Evolutionary conservation across 1,140 invertebrate genomes (phyloP).

Genomic region (Cryptotermes secundus): DNA sequence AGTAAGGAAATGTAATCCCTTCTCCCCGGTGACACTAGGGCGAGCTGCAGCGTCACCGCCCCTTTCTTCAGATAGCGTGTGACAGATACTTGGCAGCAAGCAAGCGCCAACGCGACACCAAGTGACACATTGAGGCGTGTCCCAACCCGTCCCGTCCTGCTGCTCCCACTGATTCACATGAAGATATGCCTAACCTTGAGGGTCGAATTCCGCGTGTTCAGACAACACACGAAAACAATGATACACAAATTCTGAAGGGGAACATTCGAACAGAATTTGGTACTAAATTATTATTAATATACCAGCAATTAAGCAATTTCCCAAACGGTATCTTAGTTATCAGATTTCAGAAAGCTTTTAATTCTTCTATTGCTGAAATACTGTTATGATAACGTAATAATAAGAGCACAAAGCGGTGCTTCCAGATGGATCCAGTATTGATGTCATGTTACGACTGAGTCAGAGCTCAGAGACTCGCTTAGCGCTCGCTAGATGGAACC

Average conservation of each 20-base stretch:
- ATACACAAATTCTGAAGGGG: too few relatives aligned
- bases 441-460: not conserved
- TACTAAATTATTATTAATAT: too few relatives aligned
- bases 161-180: not conserved
- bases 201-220: not conserved
- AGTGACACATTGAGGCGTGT: not conserved
- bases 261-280: too few relatives aligned
- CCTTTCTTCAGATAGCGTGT: not conserved
- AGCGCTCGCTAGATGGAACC: conserved; percentile 1
- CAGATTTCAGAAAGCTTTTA: too few relatives aligned
- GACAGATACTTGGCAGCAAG: not conserved
- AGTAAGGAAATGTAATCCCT: not conserved
- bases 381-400: too few relatives aligned
- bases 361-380: too few relatives aligned
- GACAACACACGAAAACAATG: too few relatives aligned
- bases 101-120: not conserved
- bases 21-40: not conserved
- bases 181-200: not conserved
- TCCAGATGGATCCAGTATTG: not conserved
- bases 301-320: too few relatives aligned
- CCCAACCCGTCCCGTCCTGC: not conserved
- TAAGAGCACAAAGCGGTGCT: not conserved
- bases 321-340: too few relatives aligned
- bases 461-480: not conserved
- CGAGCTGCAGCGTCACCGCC: not conserved